Base-by-base conservation (phyloP, 2,888 invertebrate species). In the Diarsia dahlii region DNA sequence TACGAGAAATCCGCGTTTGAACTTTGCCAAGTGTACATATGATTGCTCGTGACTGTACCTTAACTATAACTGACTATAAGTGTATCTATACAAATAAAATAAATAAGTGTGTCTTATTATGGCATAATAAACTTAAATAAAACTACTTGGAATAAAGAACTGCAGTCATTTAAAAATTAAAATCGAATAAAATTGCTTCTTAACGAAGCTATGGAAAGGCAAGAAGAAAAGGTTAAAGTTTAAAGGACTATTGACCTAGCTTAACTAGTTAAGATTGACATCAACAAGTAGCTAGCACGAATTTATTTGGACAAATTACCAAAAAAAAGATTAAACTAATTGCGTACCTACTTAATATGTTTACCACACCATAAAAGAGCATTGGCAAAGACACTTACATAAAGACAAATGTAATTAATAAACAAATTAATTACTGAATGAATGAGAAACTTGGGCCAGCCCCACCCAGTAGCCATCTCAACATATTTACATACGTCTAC, bases 391-490 rank as follows among this genome's bases (percentile, higher is more conserved):
- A 8, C 18, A 34, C n/a, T 54, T 39, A 48, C 34, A 34, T 10
- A 48, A 45, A 23, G 46, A 54, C 52, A 54, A 13, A 46, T 18
- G 18, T 62, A 69, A 66, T 72, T 63, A 71, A 63, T 18, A 56
- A 71, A 58, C 45, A 76, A 71, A 70, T 77, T 64, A 68, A 78
- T 77, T 58, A 67, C 8, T 54, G 56, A 75, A 71, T 74, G 34
- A 78, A 66, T 64, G 50, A 50, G 52, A 23, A 48, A 34, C 54
- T 20, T 71, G 50, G 63, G 13, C 45, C 62, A 66, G 66, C 75
- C 72, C 76, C 75, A 69, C 65, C 79, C 80, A 84, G 88, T 89
- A 89, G 91, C 84, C 83, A 87, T 83, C 89, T 89, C 74, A 72
- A 71, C 75, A 71, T 89, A 64, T 87, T 76, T 71, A 78, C 80